These are phyloP conservation scores for Cichlasoma orientale DNA, from an alignment of 2,797 vertebrate genomes.

Conservation along the genomic window DNA sequence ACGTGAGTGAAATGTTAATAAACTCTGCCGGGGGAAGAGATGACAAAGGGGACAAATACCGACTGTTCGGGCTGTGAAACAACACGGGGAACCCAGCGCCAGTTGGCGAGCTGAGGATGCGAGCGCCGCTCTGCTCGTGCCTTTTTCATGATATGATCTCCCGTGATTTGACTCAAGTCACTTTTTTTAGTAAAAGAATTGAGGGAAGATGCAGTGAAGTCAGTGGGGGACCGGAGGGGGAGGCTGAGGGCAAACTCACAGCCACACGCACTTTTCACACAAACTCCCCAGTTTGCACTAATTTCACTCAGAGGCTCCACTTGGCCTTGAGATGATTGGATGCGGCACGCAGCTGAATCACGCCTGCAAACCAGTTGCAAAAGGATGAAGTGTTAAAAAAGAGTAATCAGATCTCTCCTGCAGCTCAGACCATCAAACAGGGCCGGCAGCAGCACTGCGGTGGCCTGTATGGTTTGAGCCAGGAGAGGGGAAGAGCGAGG, in stretches of 20 bases:
- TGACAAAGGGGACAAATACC: conserved; percentile 72
- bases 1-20: conserved; percentile 85
- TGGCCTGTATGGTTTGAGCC: conserved; percentile 21
- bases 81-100: not conserved
- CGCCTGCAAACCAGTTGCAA: not conserved
- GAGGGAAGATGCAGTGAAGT: not conserved
- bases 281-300: conserved; percentile 14
- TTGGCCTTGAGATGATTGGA: conserved; percentile 1
- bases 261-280: not conserved
- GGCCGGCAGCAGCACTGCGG: conserved; percentile 42
- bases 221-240: not conserved
- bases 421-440: conserved; percentile 16
- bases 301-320: conserved; percentile 1
- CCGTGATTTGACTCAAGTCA: not conserved
- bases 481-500: not conserved
- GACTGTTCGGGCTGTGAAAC: conserved; percentile 46
- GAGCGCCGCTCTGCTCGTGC: not conserved
- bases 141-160: not conserved
- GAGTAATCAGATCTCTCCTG: not conserved
- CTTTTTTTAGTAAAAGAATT: not conserved
- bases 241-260: not conserved
- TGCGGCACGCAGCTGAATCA: not conserved
- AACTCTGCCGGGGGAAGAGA: conserved; percentile 55
- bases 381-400: conserved; percentile 1
- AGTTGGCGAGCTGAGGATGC: too few relatives aligned